phyloP scores from a whole-genome alignment of 2,113 vertebrate species.

The Thamnophis sirtalis region DNA sequence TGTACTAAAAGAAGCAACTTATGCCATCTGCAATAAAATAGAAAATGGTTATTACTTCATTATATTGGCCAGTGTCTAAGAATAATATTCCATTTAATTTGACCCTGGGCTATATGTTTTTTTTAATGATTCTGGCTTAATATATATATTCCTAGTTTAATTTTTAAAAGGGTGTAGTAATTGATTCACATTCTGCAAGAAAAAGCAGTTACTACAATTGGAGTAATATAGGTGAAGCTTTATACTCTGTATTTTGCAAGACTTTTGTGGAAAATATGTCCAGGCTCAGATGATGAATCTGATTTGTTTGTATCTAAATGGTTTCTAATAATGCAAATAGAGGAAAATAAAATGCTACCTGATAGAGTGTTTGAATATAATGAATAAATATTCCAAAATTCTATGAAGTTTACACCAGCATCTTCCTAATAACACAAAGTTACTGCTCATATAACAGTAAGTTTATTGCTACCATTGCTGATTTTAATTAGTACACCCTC shows the following conservation, averaged over 20 bases:
- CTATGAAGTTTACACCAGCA: background rate
- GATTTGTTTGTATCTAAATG: background rate
- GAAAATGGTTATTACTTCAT: constrained; percentile 33
- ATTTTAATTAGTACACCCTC: background rate
- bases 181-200: background rate
- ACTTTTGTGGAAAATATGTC: background rate
- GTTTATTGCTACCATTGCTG: background rate
- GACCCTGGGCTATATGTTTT: background rate
- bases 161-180: background rate
- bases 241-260: background rate
- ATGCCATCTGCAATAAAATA: constrained; percentile 13
- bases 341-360: background rate
- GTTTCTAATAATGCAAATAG: background rate
- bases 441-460: background rate
- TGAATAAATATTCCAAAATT: background rate
- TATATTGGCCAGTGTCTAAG: background rate
- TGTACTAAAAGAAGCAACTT: constrained; percentile 12
- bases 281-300: background rate
- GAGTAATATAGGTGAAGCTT: background rate
- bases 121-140: background rate
- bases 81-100: constrained; percentile 11
- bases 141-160: background rate
- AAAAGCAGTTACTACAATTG: background rate
- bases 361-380: background rate
- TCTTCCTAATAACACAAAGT: background rate